Conservation (phyloP, 1,140 invertebrate genomes). For the Diorhabda elongata region DNA sequence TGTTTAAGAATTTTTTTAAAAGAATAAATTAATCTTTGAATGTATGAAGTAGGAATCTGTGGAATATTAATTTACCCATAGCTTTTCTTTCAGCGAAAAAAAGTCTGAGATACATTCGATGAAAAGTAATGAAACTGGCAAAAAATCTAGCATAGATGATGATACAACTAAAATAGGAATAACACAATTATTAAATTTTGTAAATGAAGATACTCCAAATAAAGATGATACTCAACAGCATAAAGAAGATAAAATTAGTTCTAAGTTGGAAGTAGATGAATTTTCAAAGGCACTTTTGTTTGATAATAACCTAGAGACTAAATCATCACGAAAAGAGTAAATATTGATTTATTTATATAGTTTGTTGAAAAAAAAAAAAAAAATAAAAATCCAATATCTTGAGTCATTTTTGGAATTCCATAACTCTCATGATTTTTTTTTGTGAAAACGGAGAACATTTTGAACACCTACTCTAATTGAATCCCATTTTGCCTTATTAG, state of each 20-base stretch:
- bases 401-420: no score
- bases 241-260: constrained; percentile 8
- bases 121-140: constrained; percentile 13
- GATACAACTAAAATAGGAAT: constrained; percentile 17
- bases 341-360: not conserved
- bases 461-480: no score
- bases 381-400: not conserved
- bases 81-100: not conserved
- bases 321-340: constrained; percentile 12
- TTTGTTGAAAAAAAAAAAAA: not conserved
- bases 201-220: constrained; percentile 16
- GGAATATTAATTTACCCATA: not conserved
- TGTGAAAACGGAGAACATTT: no score
- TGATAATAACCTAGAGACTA: constrained; percentile 3
- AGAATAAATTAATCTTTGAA: not conserved
- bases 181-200: constrained; percentile 20
- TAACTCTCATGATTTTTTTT: no score
- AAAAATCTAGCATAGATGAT: constrained; percentile 3
- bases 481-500: no score
- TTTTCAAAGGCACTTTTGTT: constrained; percentile 13
- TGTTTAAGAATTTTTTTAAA: not conserved
- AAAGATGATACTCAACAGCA: not conserved
- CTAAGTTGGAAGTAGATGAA: constrained; percentile 11
- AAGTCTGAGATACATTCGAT: not conserved
- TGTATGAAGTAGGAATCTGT: not conserved